Evolutionary conservation across 1,140 invertebrate genomes (phyloP), one percentile per base, ranked within the genome.

Genomic region (Epicauta chinensis): DNA sequence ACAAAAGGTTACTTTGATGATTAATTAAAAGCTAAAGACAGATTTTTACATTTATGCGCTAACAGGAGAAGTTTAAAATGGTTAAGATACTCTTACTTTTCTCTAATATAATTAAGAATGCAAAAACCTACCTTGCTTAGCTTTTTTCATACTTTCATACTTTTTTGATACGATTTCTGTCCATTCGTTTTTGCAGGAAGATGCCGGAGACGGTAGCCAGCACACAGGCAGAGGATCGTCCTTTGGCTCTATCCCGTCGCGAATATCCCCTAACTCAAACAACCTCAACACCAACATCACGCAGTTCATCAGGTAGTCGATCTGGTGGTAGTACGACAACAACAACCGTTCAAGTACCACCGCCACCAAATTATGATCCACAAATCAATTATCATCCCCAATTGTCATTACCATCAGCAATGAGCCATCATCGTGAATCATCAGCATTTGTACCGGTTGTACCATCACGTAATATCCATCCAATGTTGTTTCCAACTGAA

Each of bases 361-460:
- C 42, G 13, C 12, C 40, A 73, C 78, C 39, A 79, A 34, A 73
- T 37, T 86, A 82, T 62, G 82, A 85, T 52, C 77, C 79, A 37
- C 78, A 81, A 62, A 57, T 84, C 43, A 75, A 78, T n/a, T 85
- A 85, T 56, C 83, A 84, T 59, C 81, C 84, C 54, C 83, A 86
- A 71, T 69, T 55, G 63, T 54, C 59, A 4, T 50, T 48, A 59
- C 75, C 51, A 68, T 73, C 34, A 59, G 77, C 35, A 70, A 71
- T 70, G 52, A 72, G 76, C 55, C 71, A 83, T 54, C 84, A 34
- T 34, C 75, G 86, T 10, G 86, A 88, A 73, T 80, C 82, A 0
- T 89, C 86, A 1, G 87, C 87, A 0, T 91, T 90, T 65, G 86
- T 89, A 29, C 87, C 88, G 10, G 88, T 91, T 6, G 81, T 91